Base-by-base conservation (phyloP, 2,113 vertebrate genomes). In the Dissostichus mawsoni region DNA sequence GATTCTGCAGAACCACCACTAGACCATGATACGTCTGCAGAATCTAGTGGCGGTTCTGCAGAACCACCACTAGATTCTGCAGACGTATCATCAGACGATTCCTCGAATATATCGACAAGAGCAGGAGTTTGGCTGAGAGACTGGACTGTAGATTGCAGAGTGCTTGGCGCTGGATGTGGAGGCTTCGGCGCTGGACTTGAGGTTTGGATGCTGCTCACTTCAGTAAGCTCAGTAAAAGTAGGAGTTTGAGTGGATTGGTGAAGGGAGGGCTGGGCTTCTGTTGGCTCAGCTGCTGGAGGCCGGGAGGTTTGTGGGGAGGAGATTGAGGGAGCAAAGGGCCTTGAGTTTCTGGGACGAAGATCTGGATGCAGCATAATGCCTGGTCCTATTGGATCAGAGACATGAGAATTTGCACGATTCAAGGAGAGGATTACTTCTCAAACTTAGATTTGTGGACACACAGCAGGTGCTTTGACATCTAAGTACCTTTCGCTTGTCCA, bases 381-480 rank as follows among this genome's bases (percentile, higher is more conserved):
- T 11, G 11, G 25, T 53, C 9, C 80, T 90, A 45, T 63, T 73
- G 53, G 50, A 5, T 76, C 36, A 82, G 45, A 80, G 45, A 83
- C 25, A 85, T 66, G 45, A 56, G 20, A 85, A 4, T 6, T 18
- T 76, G 20, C 13, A 73, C 17, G 73, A 48, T 48, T 57, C 8
- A 44, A n/a, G 20, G 47, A 58, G 16, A 61, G 5, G 7, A 25
- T 59, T 36, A 11, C 2, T 6, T 18, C n/a, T 63, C 51, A 5
- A 67, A 53, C 1, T 52, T 44, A 47, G 17, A 0, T 33, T 78
- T 2, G 11, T 68, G 36, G 18, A 61, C 20, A 69, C 14, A 69
- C 5, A 7, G 12, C 55, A 41, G 72, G 48, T 20, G 51, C 1
- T 57, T 78, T 76, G 16, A 48, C 33, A 53, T 41, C 9, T 13